Base-by-base conservation (phyloP, 2,797 vertebrate genomes). In the Danio aesculapii region DNA sequence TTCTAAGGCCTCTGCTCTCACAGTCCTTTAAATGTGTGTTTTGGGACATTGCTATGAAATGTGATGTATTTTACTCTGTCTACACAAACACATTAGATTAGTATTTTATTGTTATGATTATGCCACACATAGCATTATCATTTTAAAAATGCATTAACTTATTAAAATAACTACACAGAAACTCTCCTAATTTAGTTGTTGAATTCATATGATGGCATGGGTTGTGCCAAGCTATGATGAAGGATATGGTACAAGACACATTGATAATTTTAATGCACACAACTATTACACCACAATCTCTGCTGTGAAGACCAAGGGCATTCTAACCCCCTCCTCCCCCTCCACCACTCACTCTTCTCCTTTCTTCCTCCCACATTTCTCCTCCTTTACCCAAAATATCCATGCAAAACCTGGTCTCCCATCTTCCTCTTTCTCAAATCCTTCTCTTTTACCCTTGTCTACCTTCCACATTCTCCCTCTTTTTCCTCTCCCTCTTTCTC, bases 361-460 rank as follows among this genome's bases (percentile, higher is more conserved):
- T 73, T 74, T 43, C 17, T 68, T 81, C 39, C 39, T 10, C 55
- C 47, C 19, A 47, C 50, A 55, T 66, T 86, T 88, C 41, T 77
- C 57, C 63, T 73, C 39, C 30, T 71, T 75, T 44, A 61, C 14
- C 75, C 64, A 41, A 55, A 73, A 64, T 64, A 55, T 63, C 59
- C 10, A 39, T 57, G 41, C 50, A 64, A 81, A 57, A 72, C 62
- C 44, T 41, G 14, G 41, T 76, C 52, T 14, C 8, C 47, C 55
- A 53, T 69, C 84, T 88, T 79, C 77, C 85, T 84, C 46, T 79
- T 83, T 88, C 88, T 85, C 55, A 49, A 75, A 30, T 14, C 41
- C 59, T 59, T 49, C 85, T 87, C 88, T 89, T 89, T 88, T 86
- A 88, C 85, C 88, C 85, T 85, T 68, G 89, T 89, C 88, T 85